Base-by-base conservation (phyloP, 2,888 invertebrate species). In the Trissoscelio sp. region DNA sequence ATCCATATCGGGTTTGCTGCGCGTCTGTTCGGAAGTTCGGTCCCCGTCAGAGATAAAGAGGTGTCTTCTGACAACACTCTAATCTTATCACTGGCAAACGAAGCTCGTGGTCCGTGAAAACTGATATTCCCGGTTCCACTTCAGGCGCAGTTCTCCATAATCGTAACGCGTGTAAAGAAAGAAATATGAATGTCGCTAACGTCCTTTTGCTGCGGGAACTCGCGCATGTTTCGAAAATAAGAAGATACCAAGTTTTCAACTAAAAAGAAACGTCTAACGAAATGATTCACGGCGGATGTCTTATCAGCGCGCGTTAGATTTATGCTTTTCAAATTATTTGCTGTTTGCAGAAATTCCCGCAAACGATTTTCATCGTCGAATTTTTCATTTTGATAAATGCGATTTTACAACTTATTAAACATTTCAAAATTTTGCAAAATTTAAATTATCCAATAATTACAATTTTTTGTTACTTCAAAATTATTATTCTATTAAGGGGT, bases 61-160 rank as follows among this genome's bases (percentile, higher is more conserved):
- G 73, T 64, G 37, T 73, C 51, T 73, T 73, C 44, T 73, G 64
- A 73, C 73, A 73, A 73, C 73, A 64, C 44, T 62, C 73, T 73
- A 73, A 62, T 73, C 73, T 73, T 73, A 73, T 73, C 73, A 28
- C 16, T 31, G 44, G 55, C 62, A 73, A 73, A 73, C 73, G 73
- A 73, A 73, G 55, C 62, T 55, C 46, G 64, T 12, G 44, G 62
- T 34, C 72, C 72, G 53, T 53, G 60, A 62, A 72, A 73, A 73
- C 53, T 73, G 53, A 73, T 73, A 73, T 73, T 73, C 18, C 39
- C 20, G 53, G 72, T 24, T 3, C n/a, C 6, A 53, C 14, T 20
- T 20, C 42, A 28, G 20, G 22, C 42, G 48, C 58, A 44, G 62
- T 70, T 70, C 72, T 53, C 51, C 51, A 62, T 62, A 73, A 73